Base-by-base conservation (phyloP, 2,888 invertebrate genomes). In the Camptogramma bilineatum region DNA sequence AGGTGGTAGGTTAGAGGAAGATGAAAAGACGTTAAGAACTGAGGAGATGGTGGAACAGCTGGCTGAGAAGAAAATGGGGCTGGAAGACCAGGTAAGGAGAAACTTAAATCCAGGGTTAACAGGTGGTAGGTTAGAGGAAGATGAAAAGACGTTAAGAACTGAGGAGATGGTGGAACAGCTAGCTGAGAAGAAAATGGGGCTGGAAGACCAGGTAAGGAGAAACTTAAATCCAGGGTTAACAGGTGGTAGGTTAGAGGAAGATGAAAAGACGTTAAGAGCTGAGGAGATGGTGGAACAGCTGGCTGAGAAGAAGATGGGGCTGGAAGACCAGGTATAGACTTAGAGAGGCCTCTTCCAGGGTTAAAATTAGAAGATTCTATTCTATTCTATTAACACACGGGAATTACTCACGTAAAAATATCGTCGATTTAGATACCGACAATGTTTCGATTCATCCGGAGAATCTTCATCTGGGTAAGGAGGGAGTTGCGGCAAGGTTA, bases 11-110 rank as follows among this genome's bases (percentile, higher is more conserved):
- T 87, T 94, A 99, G n/a, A 96, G 60, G 99, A 99, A 91, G 99
- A 99, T n/a, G n/a, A n/a, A n/a, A n/a, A n/a, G 5, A 99, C 99
- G 0, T 94, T 99, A 52, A 99, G 99, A 0, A 98, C 99, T 4
- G 99, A 99, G 89, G 98, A 99, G 91, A 99, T 99, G 99, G 98
- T 99, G 3, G 99, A 99, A 80, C 96, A 97, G 75, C 93, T 99
- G 61, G 98, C 99, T 0, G 98, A 98, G 78, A 97, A 97, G 87
- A 99, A 99, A 90, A 95, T 99, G 93, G 96, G 96, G 17, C 88
- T 99, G 68, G 99, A 99, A 89, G 99, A 99, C 79, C 96, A 96
- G 90, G 97, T 96, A 0, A 24, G 31, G 10, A 31, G 10, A 1
- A 13, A 4, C 91, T 98, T 0, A 96, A 97, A 28, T 82, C 95